Evolutionary conservation across 2,888 invertebrate species (phyloP).

Genomic region (Acanthosepion esculentum): DNA sequence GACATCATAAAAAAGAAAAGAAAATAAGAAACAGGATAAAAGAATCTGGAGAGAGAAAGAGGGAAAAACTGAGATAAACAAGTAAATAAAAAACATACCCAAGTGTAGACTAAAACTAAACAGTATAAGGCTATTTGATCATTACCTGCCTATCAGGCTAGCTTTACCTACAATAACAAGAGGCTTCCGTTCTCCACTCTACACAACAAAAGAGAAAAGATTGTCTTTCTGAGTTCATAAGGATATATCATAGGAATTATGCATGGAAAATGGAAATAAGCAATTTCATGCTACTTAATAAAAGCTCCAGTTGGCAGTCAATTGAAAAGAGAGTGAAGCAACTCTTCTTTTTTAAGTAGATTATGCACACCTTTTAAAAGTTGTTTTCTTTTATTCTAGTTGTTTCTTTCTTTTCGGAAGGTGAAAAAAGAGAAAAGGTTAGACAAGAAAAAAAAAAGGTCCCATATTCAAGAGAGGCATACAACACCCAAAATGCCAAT

Average conservation of each 20-base stretch:
- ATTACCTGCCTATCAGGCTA: neutral
- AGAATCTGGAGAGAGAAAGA: neutral
- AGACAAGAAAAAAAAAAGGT: neutral
- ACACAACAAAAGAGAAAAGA: no score
- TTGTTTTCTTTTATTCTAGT: neutral
- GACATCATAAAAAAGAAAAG: neutral
- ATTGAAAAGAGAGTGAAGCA: neutral
- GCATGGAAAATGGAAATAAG: slow-evolving; percentile 13
- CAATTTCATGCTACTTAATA: slow-evolving; percentile 33
- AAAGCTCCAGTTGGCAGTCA: neutral
- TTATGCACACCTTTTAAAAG: neutral
- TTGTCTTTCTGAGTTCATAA: no score
- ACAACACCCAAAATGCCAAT: neutral
- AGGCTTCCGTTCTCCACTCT: neutral
- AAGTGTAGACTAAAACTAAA: neutral
- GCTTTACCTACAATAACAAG: neutral
- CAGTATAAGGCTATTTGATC: neutral
- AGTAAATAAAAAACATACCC: neutral
- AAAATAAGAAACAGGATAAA: neutral
- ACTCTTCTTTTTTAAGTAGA: neutral
- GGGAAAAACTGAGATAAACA: neutral
- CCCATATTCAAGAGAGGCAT: neutral
- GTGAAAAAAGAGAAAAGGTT: neutral
- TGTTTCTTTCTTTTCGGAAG: neutral
- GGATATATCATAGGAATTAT: neutral